Conservation (phyloP, 2,797 vertebrate species). For the Rhinoraja longicauda region DNA sequence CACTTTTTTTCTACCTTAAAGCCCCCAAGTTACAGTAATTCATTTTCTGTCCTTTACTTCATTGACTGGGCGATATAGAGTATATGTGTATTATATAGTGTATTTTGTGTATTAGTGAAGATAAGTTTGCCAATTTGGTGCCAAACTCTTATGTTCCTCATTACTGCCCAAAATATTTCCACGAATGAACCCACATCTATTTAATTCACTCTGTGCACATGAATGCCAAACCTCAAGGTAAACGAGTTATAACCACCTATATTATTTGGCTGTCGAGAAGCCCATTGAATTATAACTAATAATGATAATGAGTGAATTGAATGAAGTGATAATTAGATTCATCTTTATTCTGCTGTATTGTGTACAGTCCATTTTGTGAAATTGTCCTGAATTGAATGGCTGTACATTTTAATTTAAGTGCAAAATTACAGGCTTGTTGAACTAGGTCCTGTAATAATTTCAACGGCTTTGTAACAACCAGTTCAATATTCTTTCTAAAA, state of each 20-base stretch:
- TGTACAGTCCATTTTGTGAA: background rate
- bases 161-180: background rate
- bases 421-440: background rate
- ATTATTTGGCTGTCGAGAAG: background rate
- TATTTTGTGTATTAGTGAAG: no score
- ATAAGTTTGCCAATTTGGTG: no score
- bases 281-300: background rate
- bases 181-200: background rate
- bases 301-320: background rate
- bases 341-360: background rate
- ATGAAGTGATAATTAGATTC: background rate
- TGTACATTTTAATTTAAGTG: background rate
- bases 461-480: background rate
- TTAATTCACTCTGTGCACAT: background rate
- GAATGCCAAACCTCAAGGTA: background rate
- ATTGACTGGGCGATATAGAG: background rate
- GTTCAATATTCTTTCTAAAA: background rate
- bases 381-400: background rate
- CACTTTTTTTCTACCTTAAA: conserved; percentile 38
- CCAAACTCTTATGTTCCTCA: background rate
- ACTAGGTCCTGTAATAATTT: background rate
- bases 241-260: no score
- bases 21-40: background rate
- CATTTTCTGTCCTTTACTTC: background rate
- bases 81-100: no score